Conservation (phyloP, 2,888 invertebrate species). For the Chaetogeoica ovagalla region DNA sequence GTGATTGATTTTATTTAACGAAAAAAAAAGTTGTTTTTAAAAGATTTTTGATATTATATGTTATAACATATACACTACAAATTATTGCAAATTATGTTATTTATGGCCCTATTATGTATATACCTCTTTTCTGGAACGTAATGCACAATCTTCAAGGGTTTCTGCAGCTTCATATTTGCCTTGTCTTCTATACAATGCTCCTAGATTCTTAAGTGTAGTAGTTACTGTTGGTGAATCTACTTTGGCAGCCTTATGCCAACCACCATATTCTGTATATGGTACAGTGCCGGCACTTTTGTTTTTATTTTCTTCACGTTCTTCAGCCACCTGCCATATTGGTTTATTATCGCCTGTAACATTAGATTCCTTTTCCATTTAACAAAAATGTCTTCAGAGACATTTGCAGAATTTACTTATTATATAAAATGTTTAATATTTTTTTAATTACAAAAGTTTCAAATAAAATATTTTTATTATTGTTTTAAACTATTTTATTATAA, state of each 20-base stretch:
- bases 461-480: neutral
- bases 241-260: slow-evolving; percentile 98
- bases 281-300: slow-evolving; percentile 83
- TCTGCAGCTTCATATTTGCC: slow-evolving; percentile 98
- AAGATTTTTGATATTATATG: too few species aligned
- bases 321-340: slow-evolving; percentile 97
- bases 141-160: slow-evolving; percentile 96
- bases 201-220: slow-evolving; percentile 96
- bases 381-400: slow-evolving; percentile 42
- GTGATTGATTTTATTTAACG: neutral
- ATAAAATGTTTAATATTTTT: slow-evolving; percentile 18
- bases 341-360: slow-evolving; percentile 78
- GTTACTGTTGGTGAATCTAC: slow-evolving; percentile 97
- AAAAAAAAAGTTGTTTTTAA: neutral
- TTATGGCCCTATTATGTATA: slow-evolving; percentile 55
- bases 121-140: slow-evolving; percentile 94
- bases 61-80: slow-evolving; percentile 18
- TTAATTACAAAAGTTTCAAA: neutral
- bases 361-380: slow-evolving; percentile 39
- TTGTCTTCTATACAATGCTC: slow-evolving; percentile 95
- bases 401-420: slow-evolving; percentile 34
- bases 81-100: slow-evolving; percentile 55
- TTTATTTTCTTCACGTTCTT: slow-evolving; percentile 97
- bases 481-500: neutral
- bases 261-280: slow-evolving; percentile 84